Conservation (phyloP, 2,113 vertebrate species). For the Rhegmatorhina hoffmannsi region DNA sequence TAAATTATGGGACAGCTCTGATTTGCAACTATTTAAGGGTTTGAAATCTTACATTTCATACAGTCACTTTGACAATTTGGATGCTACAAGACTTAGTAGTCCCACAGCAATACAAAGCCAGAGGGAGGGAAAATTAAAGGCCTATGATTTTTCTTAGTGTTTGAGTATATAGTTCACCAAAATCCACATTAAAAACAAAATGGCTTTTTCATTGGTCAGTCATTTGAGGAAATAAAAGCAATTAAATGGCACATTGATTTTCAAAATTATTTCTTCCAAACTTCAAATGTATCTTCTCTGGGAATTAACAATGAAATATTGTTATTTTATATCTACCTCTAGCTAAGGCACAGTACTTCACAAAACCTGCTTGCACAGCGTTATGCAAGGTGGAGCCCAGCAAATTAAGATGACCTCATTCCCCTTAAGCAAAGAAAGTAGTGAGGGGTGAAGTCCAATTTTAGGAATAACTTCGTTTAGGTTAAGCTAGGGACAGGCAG, state of each 20-base stretch:
- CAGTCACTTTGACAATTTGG: not conserved
- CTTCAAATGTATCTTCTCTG: not conserved
- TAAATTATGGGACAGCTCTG: not conserved
- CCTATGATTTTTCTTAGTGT: not conserved
- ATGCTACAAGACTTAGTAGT: not conserved
- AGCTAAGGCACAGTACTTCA: not conserved
- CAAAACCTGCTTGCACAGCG: not conserved
- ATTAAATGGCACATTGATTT: constrained; percentile 51
- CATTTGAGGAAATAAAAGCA: constrained; percentile 42
- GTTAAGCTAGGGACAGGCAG: not conserved
- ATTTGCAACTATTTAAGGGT: not conserved
- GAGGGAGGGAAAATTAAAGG: not conserved
- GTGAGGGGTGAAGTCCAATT: not conserved
- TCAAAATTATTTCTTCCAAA: constrained; percentile 9
- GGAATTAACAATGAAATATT: constrained; percentile 3
- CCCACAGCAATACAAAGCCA: not conserved
- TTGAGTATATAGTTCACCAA: not conserved
- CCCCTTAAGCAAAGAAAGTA: not conserved
- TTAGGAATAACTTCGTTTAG: not conserved
- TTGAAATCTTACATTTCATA: not conserved
- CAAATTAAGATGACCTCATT: not conserved
- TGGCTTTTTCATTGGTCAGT: constrained; percentile 11
- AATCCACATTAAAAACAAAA: constrained; percentile 16
- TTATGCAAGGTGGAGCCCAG: not conserved
- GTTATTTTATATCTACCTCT: not conserved